Evolutionary conservation across 2,113 vertebrate species (phyloP), one percentile per base, ranked within the genome.

Genomic region (Colistium nudipinnis): DNA sequence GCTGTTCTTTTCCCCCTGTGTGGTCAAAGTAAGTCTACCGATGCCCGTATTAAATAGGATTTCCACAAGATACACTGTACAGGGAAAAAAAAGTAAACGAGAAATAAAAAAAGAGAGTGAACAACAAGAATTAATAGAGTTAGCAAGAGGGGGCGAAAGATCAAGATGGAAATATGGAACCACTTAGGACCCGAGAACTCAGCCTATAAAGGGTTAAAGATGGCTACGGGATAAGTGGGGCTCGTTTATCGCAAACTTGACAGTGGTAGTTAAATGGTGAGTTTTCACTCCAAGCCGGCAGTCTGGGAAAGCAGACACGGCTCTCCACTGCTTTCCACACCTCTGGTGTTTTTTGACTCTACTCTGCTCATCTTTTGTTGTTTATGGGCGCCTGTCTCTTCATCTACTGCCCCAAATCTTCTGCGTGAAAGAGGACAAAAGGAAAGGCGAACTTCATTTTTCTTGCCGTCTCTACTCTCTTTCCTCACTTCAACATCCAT

Each of bases 181-280:
- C 83, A 89, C 83, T 89, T 88, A 86, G 52, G 65, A n/a, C 48
- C 60, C 16, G 47, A 61, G 77, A 48, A 70, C 7, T 4, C 54
- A 24, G 38, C 82, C 63, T 52, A 31, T 69, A 69, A 88, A 87
- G 89, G 83, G 90, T 90, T 91, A 90, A 91, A 85, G 85, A 83
- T 89, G 83, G 63, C 80, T 62, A 63, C 25, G 73, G 83, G 86
- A 88, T 87, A 89, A 91, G 85, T 84, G 80, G 74, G 70, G 86
- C 82, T 84, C 73, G 74, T 91, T 84, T 86, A 85, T 87, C 41
- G 78, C 82, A 87, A 81, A 87, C 85, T 83, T 88, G 80, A 87
- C 83, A 82, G 79, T 57, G 80, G 74, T 73, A 74, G 83, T 89
- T 86, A 84, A 84, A 87, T 76, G 69, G 75, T 62, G 82, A 74